phyloP scores from a whole-genome alignment of 2,888 invertebrate species.

The Pristionchus mayeri region DNA sequence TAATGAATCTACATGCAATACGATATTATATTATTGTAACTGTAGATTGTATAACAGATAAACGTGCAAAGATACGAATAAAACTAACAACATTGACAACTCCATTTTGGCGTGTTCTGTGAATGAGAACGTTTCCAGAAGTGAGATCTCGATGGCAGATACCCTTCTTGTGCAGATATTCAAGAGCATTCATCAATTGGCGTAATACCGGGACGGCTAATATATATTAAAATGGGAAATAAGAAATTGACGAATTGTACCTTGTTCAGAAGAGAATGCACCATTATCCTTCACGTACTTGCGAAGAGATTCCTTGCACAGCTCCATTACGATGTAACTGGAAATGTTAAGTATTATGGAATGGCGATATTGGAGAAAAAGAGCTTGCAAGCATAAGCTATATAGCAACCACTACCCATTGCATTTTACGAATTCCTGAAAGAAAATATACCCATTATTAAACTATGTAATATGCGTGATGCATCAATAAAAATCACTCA shows the following conservation, averaged over 20 bases:
- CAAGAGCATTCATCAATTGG: constrained; percentile 28
- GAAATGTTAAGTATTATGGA: not conserved
- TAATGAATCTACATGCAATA: no score
- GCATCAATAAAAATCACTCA: not conserved
- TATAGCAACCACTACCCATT: no score
- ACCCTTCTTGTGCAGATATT: not conserved
- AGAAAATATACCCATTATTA: no score
- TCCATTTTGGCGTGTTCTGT: constrained; percentile 15
- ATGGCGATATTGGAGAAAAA: no score
- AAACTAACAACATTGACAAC: not conserved
- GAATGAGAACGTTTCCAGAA: constrained; percentile 38
- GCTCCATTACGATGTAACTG: constrained; percentile 47
- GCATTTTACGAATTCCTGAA: no score
- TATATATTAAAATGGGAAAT: not conserved
- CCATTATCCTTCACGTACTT: constrained; percentile 3
- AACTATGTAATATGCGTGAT: no score
- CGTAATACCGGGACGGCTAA: not conserved
- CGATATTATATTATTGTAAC: no score
- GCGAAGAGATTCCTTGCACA: constrained; percentile 45
- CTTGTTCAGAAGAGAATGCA: not conserved
- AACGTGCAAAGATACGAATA: no score
- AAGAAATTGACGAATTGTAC: not conserved
- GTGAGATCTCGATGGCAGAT: constrained; percentile 46
- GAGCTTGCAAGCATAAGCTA: no score
- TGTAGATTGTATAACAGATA: no score